phyloP scores from a whole-genome alignment of 1,140 invertebrate species.

The Thaumatotibia leucotreta region DNA sequence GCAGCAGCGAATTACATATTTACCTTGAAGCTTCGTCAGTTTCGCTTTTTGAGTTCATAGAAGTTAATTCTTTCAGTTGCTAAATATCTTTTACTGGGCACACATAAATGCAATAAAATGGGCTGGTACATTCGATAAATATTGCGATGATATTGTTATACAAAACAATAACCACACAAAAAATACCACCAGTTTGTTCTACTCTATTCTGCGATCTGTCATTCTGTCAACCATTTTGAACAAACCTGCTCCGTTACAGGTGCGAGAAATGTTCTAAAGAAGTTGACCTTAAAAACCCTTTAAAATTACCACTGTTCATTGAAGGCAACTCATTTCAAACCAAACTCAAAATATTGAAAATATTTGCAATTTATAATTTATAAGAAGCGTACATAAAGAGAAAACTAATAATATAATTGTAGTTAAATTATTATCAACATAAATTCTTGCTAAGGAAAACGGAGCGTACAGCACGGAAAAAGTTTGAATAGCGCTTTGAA shows the following conservation, averaged over 20 bases:
- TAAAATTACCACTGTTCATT: too few species aligned
- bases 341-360: too few species aligned
- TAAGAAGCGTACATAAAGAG: too few species aligned
- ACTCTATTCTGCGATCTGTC: conserved; percentile 32
- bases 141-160: conserved; percentile 32
- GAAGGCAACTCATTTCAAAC: too few species aligned
- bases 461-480: too few species aligned
- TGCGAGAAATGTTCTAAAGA: not conserved
- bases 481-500: too few species aligned
- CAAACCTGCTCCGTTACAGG: conserved; percentile 25
- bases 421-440: too few species aligned
- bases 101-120: conserved; percentile 42
- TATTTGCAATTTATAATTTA: too few species aligned
- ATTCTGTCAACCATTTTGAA: conserved; percentile 58
- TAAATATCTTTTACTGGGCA: conserved; percentile 41
- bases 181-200: conserved; percentile 52
- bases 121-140: conserved; percentile 40
- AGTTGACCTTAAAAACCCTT: too few species aligned
- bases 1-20: conserved; percentile 27
- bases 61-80: conserved; percentile 55
- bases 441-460: too few species aligned
- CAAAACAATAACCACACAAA: conserved; percentile 55
- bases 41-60: conserved; percentile 76
- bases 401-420: too few species aligned
- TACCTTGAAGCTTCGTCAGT: conserved; percentile 77